These are phyloP conservation scores for Manis crassicaudata DNA, from an alignment of 2,797 vertebrate species.

Conservation along the genomic window DNA sequence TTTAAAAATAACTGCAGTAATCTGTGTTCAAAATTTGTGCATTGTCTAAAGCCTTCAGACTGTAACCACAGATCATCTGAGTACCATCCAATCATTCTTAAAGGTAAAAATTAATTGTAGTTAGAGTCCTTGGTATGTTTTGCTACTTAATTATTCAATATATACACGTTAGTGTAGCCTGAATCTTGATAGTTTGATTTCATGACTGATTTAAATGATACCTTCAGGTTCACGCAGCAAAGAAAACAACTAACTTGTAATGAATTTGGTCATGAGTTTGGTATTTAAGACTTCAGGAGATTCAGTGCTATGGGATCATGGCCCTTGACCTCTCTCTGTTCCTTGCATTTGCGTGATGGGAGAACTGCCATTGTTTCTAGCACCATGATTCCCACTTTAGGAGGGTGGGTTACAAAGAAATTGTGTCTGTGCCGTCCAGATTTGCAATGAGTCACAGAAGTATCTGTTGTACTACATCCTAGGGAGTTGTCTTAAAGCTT, in stretches of 20 bases:
- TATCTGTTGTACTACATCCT: neutral
- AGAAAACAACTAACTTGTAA: neutral
- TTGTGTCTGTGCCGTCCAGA: neutral
- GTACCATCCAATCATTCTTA: neutral
- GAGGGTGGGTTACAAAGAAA: neutral
- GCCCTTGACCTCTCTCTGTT: neutral
- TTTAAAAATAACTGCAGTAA: conserved; percentile 15
- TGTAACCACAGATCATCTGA: neutral
- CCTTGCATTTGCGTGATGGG: neutral
- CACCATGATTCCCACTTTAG: neutral
- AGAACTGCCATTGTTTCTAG: neutral
- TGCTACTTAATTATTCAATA: neutral
- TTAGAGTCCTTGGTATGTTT: neutral
- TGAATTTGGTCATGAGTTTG: neutral
- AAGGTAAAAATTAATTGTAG: neutral
- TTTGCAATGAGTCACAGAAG: neutral
- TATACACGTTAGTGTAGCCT: neutral
- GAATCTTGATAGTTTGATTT: neutral
- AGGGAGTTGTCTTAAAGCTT: neutral
- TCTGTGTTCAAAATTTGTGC: neutral
- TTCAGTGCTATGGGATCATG: neutral
- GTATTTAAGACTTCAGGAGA: neutral
- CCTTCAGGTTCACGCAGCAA: neutral
- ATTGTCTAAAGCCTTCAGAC: neutral
- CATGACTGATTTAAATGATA: neutral